A percentile compares a stretch with the other conserved stretches of the same genome.
Evolutionary conservation across 2,888 invertebrate species (phyloP).

Genomic region (Gnatocerus cornutus): DNA sequence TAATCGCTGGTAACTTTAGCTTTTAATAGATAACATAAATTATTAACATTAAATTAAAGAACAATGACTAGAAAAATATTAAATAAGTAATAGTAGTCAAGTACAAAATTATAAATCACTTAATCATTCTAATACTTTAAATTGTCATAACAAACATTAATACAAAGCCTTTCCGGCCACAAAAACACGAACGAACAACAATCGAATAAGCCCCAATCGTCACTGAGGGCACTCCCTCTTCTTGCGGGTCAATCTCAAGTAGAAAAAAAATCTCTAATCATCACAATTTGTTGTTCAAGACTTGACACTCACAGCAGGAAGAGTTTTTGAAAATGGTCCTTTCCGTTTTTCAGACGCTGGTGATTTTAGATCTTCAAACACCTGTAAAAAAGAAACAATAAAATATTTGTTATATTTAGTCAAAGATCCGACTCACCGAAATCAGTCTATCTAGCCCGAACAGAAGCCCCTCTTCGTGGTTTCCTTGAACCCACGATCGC

Average conservation of each 20-base stretch:
- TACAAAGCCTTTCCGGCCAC: conserved; percentile 52
- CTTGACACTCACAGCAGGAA: conserved; percentile 65
- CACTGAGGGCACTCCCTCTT: neutral
- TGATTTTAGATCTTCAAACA: conserved; percentile 59
- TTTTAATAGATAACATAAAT: conserved; percentile 54
- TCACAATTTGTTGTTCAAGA: conserved; percentile 52
- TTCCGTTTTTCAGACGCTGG: conserved; percentile 52
- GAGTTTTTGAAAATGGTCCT: conserved; percentile 58
- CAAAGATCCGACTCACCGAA: conserved; percentile 72
- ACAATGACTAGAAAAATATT: conserved; percentile 60
- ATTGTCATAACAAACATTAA: conserved; percentile 52
- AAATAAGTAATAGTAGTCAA: conserved; percentile 51
- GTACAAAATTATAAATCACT: conserved; percentile 52
- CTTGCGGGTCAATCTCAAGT: conserved; percentile 9
- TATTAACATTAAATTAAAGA: conserved; percentile 56
- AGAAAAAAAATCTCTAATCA: neutral
- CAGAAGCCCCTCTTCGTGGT: conserved; percentile 96
- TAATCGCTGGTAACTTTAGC: conserved; percentile 53
- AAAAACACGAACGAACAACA: conserved; percentile 47
- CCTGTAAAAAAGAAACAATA: conserved; percentile 57
- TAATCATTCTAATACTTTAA: conserved; percentile 53
- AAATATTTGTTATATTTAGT: neutral
- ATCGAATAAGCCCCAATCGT: conserved; percentile 39
- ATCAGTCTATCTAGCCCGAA: conserved; percentile 95
- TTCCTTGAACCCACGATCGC: conserved; percentile 90